Base-by-base conservation (phyloP, 2,113 vertebrate genomes). In the Vombatus ursinus region DNA sequence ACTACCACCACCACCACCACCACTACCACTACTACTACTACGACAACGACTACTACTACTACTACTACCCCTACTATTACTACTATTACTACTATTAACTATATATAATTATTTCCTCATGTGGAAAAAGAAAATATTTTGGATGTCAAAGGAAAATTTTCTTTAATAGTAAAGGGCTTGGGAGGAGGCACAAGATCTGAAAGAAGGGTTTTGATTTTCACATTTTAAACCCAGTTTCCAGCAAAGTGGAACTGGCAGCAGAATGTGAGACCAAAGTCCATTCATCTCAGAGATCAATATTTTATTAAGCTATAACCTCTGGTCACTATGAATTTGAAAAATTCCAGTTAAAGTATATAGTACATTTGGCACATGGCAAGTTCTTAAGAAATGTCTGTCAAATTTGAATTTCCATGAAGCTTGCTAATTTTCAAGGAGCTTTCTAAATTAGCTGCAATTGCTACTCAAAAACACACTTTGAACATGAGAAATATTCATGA, bases 111-210 rank as follows among this genome's bases (percentile, higher is more conserved):
- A 44, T 84, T 84, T 84, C 7, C n/a, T 23, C 26, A 22, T 23
- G n/a, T 44, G 7, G 68, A 84, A 44, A 44, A 95, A 93, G 22
- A 50, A 91, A 77, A 94, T 77, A 14, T 44, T 91, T 95, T 94
- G 14, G 93, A 97, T 96, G 61, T 84, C 50, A 53, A 92, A 50
- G 44, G 92, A 57, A 94, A 91, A 0, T 12, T 44, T 97, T 49
- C 91, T 53, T 94, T 19, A 95, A 91, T 47, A 90, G 49, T 68
- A 61, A 28, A 91, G 94, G 95, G 93, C 50, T 11, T 37, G 90
- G 61, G 5, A 31, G 48, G 23, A 9, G 19, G 37, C 6, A 50
- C 9, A 91, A 90, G 51, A 68, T 68, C 26, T 52, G 25, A 50
- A 92, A 93, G 54, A 77, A 90, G 77, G 26, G 8, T 16, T 94